A percentile compares a stretch with the other conserved stretches of the same genome.
Conservation (phyloP, 2,113 vertebrate genomes). For the Gavia stellata region DNA sequence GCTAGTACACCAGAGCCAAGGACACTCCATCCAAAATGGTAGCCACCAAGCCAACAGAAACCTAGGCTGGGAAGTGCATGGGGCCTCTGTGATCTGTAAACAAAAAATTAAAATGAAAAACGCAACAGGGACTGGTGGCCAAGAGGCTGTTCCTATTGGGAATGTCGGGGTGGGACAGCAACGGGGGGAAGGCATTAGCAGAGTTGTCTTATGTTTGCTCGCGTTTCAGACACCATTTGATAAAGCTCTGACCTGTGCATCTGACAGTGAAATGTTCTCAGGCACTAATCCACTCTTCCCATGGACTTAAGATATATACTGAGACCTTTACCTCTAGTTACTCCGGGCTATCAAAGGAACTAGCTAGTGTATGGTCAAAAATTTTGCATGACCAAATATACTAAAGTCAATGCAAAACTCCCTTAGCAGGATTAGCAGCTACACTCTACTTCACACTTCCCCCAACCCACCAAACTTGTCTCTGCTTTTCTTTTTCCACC, state of each 20-base stretch:
- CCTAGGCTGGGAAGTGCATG: not conserved
- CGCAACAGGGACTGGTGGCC: fast-evolving
- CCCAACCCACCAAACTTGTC: not conserved
- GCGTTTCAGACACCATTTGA: not conserved
- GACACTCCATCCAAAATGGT: not conserved
- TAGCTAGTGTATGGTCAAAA: not conserved
- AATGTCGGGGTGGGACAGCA: not conserved
- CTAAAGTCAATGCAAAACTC: not conserved
- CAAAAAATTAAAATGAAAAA: not conserved
- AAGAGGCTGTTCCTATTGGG: not conserved
- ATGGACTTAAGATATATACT: not conserved
- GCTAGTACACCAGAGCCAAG: not conserved
- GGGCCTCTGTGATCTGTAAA: not conserved
- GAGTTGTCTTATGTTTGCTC: not conserved
- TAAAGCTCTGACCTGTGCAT: not conserved
- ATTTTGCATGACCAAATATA: not conserved
- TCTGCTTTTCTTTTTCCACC: not conserved
- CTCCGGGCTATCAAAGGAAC: not conserved
- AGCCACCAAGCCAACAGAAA: not conserved
- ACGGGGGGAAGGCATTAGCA: not conserved
- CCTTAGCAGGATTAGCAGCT: not conserved
- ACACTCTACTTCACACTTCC: not conserved
- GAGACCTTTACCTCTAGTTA: not conserved
- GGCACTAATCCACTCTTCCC: not conserved
- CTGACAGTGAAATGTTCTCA: not conserved